phyloP scores from a whole-genome alignment of 2,113 vertebrate species.

The Gorsachius goisagi region DNA sequence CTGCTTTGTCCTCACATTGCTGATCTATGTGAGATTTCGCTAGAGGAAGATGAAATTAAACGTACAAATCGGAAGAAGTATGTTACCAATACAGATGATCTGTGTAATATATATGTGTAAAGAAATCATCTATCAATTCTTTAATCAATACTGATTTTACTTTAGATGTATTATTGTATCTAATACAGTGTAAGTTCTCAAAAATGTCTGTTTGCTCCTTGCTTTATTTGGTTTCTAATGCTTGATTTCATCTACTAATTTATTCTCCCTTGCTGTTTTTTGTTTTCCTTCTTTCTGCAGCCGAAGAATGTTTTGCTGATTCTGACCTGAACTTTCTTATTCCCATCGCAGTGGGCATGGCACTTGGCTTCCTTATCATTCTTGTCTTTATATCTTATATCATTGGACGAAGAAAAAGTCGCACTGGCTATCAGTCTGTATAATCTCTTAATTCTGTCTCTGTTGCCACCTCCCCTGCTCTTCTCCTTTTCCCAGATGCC shows the following conservation, averaged over 20 bases:
- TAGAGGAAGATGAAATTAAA: neutral
- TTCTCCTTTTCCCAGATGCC: neutral
- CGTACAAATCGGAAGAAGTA: neutral
- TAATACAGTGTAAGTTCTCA: neutral
- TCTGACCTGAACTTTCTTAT: slow-evolving; percentile 98
- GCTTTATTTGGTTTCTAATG: slow-evolving; percentile 3
- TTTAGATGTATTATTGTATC: neutral
- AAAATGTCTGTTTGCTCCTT: neutral
- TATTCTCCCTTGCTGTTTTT: slow-evolving; percentile 67
- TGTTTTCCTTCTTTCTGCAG: slow-evolving; percentile 78
- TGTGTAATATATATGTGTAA: neutral
- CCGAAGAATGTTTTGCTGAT: slow-evolving; percentile 95
- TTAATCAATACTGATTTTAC: neutral
- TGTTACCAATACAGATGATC: neutral
- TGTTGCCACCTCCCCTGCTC: neutral
- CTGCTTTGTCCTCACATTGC: neutral
- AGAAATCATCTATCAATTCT: neutral
- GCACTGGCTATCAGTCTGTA: slow-evolving; percentile 93
- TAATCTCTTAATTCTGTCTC: slow-evolving; percentile 55
- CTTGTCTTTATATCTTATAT: slow-evolving; percentile 94
- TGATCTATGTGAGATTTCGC: neutral
- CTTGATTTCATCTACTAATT: slow-evolving; percentile 67
- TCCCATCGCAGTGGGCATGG: slow-evolving; percentile 90
- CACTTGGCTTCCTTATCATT: slow-evolving; percentile 93
- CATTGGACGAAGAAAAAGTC: slow-evolving; percentile 94